Evolutionary conservation across 2,888 invertebrate species (phyloP), one percentile per base, ranked within the genome.

Genomic region (Heteropelma amictum): DNA sequence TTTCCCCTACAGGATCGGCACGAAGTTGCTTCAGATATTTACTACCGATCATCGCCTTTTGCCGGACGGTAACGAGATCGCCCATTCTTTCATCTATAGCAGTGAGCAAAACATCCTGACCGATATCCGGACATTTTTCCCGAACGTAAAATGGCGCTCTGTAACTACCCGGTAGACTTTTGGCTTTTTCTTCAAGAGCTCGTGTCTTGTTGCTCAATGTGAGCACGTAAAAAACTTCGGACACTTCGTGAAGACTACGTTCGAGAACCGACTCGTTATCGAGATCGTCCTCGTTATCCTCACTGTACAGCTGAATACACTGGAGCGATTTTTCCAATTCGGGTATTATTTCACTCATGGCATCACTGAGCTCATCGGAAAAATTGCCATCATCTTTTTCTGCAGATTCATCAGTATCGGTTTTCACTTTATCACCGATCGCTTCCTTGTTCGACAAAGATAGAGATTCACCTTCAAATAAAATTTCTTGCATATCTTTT

Each of bases 241-340:
- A 84, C 0, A 84, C 77, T 17, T 80, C 80, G 17, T 72, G 71
- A 3, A 82, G 47, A 17, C 82, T 82, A 0, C 53, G 19, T n/a
- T 81, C 79, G 33, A 82, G 35, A 2, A 17, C 30, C 0, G 76
- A 77, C 1, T 49, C 56, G 2, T 70, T 45, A 12, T 75, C 74
- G 35, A 69, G 45, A 3, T 65, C 69, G 8, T 42, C 53, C 5
- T 79, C 73, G 0, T 67, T 28, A 4, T 60, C 35, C 12, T 76
- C 35, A 0, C 53, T 42, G 8, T 26, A 33, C 17, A 74, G 5
- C 8, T 76, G 71, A 2, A 78, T 47, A 26, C 76, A 78, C 33
- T 70, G 58, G 4, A 72, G 54, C 1, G 74, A 67, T 49, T 33
- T 64, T 0, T 75, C 71, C 0, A 63, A 12, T 19, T 58, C 35